Percentiles rank a stretch among this genome's conserved stretches.
Evolutionary conservation across 1,140 invertebrate species (phyloP).

Genomic region (Drosophila tsacasi): DNA sequence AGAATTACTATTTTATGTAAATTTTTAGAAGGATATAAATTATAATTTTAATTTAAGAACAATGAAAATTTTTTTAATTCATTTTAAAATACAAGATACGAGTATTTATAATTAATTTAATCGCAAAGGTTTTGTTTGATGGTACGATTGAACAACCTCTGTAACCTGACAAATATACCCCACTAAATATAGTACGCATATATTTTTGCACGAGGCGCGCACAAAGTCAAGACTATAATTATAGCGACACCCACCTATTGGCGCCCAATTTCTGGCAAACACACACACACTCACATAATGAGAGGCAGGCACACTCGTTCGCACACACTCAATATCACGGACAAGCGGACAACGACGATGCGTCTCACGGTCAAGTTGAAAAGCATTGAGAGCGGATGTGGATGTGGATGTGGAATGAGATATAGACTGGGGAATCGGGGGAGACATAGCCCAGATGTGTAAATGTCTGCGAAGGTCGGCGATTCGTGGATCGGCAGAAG

Average conservation of each 20-base stretch:
- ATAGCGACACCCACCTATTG: constrained; percentile 82
- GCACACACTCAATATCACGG: constrained; percentile 63
- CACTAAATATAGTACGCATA: constrained; percentile 24
- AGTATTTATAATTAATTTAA: no score
- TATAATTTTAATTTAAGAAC: no score
- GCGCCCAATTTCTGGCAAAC: constrained; percentile 70
- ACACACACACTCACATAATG: constrained; percentile 18
- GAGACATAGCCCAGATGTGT: constrained; percentile 34
- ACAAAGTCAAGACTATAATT: constrained; percentile 83
- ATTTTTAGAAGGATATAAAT: no score
- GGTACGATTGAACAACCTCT: neutral
- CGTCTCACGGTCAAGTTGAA: constrained; percentile 81
- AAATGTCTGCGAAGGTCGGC: constrained; percentile 58
- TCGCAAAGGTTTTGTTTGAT: no score
- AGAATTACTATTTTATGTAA: no score
- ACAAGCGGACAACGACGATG: constrained; percentile 53
- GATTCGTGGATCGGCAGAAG: constrained; percentile 35
- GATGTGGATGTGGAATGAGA: constrained; percentile 36
- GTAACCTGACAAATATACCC: constrained; percentile 6
- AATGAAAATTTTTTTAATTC: no score
- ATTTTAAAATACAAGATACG: no score
- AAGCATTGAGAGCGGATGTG: constrained; percentile 78
- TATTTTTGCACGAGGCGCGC: constrained; percentile 80
- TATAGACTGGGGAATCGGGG: constrained; percentile 9
- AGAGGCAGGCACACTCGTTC: constrained; percentile 31